Conservation (phyloP, 2,888 invertebrate species). For the Oligia latruncula region DNA sequence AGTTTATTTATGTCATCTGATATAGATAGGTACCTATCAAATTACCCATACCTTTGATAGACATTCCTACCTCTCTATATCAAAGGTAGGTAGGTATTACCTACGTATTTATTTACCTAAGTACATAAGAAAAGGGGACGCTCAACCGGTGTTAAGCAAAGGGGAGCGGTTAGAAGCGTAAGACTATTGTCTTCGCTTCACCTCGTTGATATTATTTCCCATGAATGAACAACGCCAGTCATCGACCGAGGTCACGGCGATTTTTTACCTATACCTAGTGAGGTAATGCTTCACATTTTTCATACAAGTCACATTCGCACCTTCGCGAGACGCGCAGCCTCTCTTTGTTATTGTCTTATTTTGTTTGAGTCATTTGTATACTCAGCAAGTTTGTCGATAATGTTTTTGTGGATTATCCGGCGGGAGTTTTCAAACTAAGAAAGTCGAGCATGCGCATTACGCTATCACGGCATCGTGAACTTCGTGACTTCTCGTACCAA, state of each 20-base stretch:
- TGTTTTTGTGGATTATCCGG: constrained; percentile 50
- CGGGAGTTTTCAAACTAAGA: constrained; percentile 72
- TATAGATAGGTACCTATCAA: neutral
- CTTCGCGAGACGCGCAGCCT: constrained; percentile 42
- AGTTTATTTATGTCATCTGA: constrained; percentile 4
- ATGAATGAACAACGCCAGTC: constrained; percentile 82
- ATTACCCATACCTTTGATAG: neutral
- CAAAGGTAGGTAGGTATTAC: neutral
- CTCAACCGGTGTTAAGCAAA: constrained; percentile 44
- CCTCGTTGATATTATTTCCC: constrained; percentile 80
- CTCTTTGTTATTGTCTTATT: constrained; percentile 36
- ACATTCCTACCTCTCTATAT: neutral
- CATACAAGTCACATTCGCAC: constrained; percentile 74
- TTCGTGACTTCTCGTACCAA: constrained; percentile 66
- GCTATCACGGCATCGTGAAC: constrained; percentile 71
- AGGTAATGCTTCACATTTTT: constrained; percentile 80
- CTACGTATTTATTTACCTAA: neutral
- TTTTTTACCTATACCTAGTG: constrained; percentile 82
- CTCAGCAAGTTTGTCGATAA: constrained; percentile 23
- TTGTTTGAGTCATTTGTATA: constrained; percentile 30
- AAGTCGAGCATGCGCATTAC: constrained; percentile 77
- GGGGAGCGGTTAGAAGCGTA: constrained; percentile 60
- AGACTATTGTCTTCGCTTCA: constrained; percentile 81
- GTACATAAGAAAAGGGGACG: constrained; percentile 20
- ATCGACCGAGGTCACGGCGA: constrained; percentile 83